Evolutionary conservation across 2,113 vertebrate genomes (phyloP), one percentile per base, ranked within the genome.

Genomic region (Stigmatopora argus): DNA sequence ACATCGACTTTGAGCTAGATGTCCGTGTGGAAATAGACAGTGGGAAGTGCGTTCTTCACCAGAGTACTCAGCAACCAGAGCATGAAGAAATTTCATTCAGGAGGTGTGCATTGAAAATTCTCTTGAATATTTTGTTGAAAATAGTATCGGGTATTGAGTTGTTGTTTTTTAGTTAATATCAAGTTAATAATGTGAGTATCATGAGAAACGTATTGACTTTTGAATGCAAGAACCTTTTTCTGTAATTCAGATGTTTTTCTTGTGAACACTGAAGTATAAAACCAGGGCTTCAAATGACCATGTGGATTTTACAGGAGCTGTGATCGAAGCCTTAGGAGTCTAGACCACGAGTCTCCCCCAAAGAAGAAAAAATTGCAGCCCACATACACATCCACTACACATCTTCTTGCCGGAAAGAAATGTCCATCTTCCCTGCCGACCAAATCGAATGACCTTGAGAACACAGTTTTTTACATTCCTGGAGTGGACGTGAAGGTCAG

Each of bases 1-100:
- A 99, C 88, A 99, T 99, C 4, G 96, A 99, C 87, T 99, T 98
- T 78, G 96, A 99, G 81, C 92, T 99, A 53, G 97, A 99, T 45
- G 89, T 99, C 62, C 93, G 96, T 13, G 97, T 99, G 61, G 96
- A 98, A 89, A 99, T 99, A 10, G 97, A 99, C 71, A 96, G 94
- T 68, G 97, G 97, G 18, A 99, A 98, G 81, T 99, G 97, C 79
- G 94, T 98, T 19, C 91, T 99, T 69, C 96, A 99, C 69, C 96
- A 95, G 23, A 98, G 93, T 1, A 93, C 93, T 38, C 94, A 94
- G 78, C 92, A 94, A 48, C 89, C 91, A 4, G 96, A 99, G 70
- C 96, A 96, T 0, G 97, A 99, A 26, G 96, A 99, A 26, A 86
- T 94, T 19, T 89, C 94, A 65, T 81, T 94, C 69, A 92, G 87